These are phyloP conservation scores for Hypena proboscidalis DNA, from an alignment of 2,888 invertebrate species.

Conservation along the genomic window DNA sequence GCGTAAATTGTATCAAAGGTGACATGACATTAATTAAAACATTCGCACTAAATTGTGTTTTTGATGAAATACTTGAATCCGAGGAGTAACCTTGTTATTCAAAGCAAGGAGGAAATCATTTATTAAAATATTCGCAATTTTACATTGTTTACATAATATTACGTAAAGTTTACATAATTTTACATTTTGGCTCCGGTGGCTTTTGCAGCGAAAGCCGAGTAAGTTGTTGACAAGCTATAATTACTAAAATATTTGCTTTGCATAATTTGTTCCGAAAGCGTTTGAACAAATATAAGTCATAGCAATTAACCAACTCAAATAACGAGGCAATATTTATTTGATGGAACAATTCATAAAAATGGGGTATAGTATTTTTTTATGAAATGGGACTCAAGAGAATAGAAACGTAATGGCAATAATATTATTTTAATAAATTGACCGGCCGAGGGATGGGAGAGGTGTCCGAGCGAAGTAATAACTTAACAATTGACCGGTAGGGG, in stretches of 20 bases:
- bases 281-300: no score
- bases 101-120: no score
- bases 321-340: no score
- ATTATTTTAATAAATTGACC: conserved; percentile 14
- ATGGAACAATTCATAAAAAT: no score
- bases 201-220: no score
- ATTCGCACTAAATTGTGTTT: neutral
- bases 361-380: neutral
- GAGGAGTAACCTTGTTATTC: no score
- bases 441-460: neutral
- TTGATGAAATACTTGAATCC: neutral
- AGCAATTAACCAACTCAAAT: neutral
- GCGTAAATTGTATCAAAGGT: neutral
- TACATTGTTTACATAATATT: neutral
- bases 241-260: no score
- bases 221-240: no score
- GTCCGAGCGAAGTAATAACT: no score
- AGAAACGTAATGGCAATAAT: conserved; percentile 6
- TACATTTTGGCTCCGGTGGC: no score
- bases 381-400: neutral
- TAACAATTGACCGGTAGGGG: no score
- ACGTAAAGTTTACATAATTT: neutral
- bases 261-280: neutral
- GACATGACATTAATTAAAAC: conserved; percentile 18
- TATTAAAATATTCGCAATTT: neutral